A percentile compares a stretch with the other conserved stretches of the same genome.
phyloP scores from a whole-genome alignment of 2,797 vertebrate species.

The Rhinichthys osculus region DNA sequence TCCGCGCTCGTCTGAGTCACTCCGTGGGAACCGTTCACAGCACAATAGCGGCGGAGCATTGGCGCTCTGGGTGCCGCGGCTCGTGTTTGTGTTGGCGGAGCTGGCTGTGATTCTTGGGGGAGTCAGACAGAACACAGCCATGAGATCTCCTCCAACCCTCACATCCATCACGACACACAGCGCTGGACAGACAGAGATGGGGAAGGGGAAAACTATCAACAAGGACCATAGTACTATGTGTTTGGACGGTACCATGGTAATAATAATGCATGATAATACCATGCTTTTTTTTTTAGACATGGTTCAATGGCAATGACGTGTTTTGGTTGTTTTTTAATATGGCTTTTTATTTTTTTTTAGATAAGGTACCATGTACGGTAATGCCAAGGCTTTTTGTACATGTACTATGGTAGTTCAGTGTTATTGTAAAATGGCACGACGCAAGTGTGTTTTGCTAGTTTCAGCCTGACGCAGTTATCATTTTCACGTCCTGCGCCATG shows the following conservation, averaged over 20 bases:
- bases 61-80: constrained; percentile 69
- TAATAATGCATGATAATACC: neutral
- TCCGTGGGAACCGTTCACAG: constrained; percentile 76
- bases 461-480: too few species aligned
- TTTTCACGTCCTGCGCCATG: too few species aligned
- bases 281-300: neutral
- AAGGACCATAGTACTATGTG: neutral
- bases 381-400: neutral
- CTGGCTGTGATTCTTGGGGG: constrained; percentile 69
- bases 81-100: constrained; percentile 77
- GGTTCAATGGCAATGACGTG: neutral
- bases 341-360: neutral
- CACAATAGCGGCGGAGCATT: constrained; percentile 69
- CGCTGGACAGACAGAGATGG: constrained; percentile 72
- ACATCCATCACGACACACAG: constrained; percentile 75
- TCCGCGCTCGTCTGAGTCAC: constrained; percentile 56
- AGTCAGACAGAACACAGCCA: constrained; percentile 69
- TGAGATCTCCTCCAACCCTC: constrained; percentile 48
- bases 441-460: too few species aligned
- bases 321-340: neutral
- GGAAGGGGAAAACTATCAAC: neutral
- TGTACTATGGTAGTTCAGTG: too few species aligned
- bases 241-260: neutral
- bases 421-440: neutral
- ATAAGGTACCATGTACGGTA: neutral